A percentile compares a stretch with the other conserved stretches of the same genome.
These are phyloP conservation scores for Serrognathus titanus DNA, from an alignment of 2,888 invertebrate species.

Conservation along the genomic window DNA sequence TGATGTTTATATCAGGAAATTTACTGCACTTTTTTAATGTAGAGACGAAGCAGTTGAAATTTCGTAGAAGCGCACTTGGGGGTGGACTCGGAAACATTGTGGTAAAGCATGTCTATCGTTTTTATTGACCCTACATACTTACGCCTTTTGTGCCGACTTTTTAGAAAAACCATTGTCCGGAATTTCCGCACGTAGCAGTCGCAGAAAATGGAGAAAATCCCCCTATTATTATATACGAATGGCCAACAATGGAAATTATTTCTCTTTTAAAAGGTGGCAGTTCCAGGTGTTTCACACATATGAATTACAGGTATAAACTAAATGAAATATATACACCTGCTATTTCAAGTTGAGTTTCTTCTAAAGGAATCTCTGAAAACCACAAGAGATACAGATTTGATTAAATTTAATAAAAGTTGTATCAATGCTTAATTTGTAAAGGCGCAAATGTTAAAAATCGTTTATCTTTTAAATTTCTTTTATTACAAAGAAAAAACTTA, in stretches of 20 bases:
- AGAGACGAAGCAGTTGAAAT: slow-evolving; percentile 61
- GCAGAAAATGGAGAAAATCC: slow-evolving; percentile 72
- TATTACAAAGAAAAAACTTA: too few relatives aligned
- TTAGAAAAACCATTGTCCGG: slow-evolving; percentile 62
- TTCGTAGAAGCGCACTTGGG: slow-evolving; percentile 71
- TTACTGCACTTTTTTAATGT: slow-evolving; percentile 73
- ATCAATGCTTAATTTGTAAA: too few relatives aligned
- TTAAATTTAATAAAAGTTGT: too few relatives aligned
- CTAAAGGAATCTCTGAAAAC: neutral
- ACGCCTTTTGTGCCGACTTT: slow-evolving; percentile 7
- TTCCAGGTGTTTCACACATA: slow-evolving; percentile 64
- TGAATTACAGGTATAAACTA: slow-evolving; percentile 64
- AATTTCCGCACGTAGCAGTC: slow-evolving; percentile 69
- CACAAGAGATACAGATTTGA: neutral
- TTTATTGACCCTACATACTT: too few relatives aligned
- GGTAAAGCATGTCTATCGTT: slow-evolving; percentile 50
- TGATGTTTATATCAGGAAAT: slow-evolving; percentile 81
- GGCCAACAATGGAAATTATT: slow-evolving; percentile 74
- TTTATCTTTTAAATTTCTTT: too few relatives aligned
- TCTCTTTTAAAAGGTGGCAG: slow-evolving; percentile 77
- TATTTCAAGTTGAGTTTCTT: neutral
- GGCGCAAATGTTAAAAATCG: too few relatives aligned
- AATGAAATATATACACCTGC: neutral
- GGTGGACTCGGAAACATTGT: slow-evolving; percentile 78
- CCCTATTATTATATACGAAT: slow-evolving; percentile 76